Percentiles rank a stretch among this genome's conserved stretches.
phyloP scores from a whole-genome alignment of 2,888 invertebrate genomes.

The Tinea semifulvella region DNA sequence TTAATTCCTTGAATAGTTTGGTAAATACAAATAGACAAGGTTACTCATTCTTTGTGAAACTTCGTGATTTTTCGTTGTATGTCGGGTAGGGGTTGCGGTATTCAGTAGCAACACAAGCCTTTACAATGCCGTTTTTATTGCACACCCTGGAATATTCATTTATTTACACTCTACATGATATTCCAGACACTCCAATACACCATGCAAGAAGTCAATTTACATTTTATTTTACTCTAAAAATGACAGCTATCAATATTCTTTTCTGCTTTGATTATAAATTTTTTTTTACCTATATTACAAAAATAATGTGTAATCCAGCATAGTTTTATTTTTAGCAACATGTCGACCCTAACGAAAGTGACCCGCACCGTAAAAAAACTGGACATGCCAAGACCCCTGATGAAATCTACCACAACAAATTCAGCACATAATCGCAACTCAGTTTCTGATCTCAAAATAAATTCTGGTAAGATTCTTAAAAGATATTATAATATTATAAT shows the following conservation, averaged over 20 bases:
- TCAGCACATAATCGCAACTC: constrained; percentile 61
- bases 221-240: too few species aligned
- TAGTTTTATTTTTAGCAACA: constrained; percentile 39
- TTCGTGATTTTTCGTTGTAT: too few species aligned
- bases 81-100: too few species aligned
- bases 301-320: background rate
- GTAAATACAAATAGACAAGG: constrained; percentile 30
- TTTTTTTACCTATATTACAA: too few species aligned
- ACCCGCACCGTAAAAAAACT: constrained; percentile 77
- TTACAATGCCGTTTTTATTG: too few species aligned
- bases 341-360: constrained; percentile 70
- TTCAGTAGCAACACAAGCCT: too few species aligned
- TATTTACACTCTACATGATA: too few species aligned
- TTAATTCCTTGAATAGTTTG: constrained; percentile 25
- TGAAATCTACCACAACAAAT: constrained; percentile 63
- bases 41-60: constrained; percentile 32
- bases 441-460: constrained; percentile 61
- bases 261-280: too few species aligned
- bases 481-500: background rate
- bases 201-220: too few species aligned
- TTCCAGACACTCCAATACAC: too few species aligned
- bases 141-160: too few species aligned
- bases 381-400: constrained; percentile 78
- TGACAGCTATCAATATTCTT: too few species aligned
- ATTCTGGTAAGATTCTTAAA: constrained; percentile 42